Percentiles rank a stretch among this genome's conserved stretches.
These are phyloP conservation scores for Synergus umbraculus DNA, from an alignment of 2,888 invertebrate species.

Conservation along the genomic window DNA sequence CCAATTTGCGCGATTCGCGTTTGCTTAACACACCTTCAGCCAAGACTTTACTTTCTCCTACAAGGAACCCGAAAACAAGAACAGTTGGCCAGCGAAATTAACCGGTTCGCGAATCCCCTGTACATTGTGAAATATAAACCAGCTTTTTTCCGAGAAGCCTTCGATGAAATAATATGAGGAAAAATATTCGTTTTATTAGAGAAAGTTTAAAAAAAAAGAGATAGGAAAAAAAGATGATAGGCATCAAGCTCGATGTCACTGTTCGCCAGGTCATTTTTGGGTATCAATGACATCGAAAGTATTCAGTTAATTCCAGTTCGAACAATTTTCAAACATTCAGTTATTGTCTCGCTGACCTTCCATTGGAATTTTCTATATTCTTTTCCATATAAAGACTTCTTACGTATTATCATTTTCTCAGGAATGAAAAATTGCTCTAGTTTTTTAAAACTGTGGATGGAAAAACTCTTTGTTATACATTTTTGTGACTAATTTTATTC, in stretches of 20 bases:
- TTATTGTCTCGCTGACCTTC: neutral
- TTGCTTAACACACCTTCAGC: conserved; percentile 14
- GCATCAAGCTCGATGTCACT: conserved; percentile 37
- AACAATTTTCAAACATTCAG: neutral
- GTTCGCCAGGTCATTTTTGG: conserved; percentile 6
- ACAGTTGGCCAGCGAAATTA: conserved; percentile 38
- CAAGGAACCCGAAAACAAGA: conserved; percentile 35
- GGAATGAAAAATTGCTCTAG: neutral
- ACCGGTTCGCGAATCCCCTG: conserved; percentile 34
- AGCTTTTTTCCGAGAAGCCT: neutral
- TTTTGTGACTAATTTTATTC: too few relatives aligned
- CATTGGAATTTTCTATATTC: conserved; percentile 19
- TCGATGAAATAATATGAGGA: neutral
- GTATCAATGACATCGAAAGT: conserved; percentile 36
- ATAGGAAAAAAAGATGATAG: neutral
- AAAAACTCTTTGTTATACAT: too few relatives aligned
- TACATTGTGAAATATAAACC: conserved; percentile 3
- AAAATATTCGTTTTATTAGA: neutral
- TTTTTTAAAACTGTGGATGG: neutral
- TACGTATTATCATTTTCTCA: neutral
- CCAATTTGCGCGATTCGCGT: conserved; percentile 29
- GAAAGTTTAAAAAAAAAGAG: conserved; percentile 3
- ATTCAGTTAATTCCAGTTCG: conserved; percentile 9
- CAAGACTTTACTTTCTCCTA: conserved; percentile 37
- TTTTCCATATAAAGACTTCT: conserved; percentile 14